Percentiles rank a stretch among this genome's conserved stretches.
Evolutionary conservation across 35 echinoderm and acorn worm genomes (phyloP).

Genomic region (Anneissia japonica): DNA sequence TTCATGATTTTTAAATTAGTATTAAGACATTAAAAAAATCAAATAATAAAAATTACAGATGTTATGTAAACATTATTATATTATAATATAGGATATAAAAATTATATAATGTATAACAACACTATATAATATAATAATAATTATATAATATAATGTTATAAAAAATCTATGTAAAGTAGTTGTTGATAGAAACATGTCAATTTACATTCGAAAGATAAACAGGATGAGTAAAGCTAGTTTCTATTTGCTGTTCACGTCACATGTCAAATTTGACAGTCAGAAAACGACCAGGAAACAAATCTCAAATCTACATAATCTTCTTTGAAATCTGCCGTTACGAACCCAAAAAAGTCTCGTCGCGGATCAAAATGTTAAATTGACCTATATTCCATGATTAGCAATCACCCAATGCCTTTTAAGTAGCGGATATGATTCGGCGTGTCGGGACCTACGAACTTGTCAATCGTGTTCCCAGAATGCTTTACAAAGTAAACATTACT

Average conservation of each 20-base stretch:
- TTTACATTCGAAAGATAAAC: too few species aligned
- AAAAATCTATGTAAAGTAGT: too few species aligned
- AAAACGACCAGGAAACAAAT: background rate
- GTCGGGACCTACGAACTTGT: background rate
- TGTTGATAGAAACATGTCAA: too few species aligned
- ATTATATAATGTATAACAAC: too few species aligned
- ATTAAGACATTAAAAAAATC: too few species aligned
- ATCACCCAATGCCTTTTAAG: background rate
- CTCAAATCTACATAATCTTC: background rate
- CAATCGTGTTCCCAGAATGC: background rate
- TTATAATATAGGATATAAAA: too few species aligned
- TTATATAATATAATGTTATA: too few species aligned
- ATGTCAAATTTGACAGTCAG: background rate
- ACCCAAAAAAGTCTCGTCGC: background rate
- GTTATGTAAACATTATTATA: too few species aligned
- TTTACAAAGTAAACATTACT: background rate
- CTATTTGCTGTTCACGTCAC: background rate
- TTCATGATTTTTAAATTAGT: too few species aligned
- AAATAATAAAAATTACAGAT: too few species aligned
- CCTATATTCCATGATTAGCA: background rate
- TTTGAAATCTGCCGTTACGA: background rate
- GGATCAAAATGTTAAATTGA: background rate
- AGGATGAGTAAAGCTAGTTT: too few species aligned
- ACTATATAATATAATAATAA: too few species aligned
- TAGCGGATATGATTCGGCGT: background rate